Evolutionary conservation across 2,113 vertebrate species (phyloP).

Genomic region (Mormoops blainvillei): DNA sequence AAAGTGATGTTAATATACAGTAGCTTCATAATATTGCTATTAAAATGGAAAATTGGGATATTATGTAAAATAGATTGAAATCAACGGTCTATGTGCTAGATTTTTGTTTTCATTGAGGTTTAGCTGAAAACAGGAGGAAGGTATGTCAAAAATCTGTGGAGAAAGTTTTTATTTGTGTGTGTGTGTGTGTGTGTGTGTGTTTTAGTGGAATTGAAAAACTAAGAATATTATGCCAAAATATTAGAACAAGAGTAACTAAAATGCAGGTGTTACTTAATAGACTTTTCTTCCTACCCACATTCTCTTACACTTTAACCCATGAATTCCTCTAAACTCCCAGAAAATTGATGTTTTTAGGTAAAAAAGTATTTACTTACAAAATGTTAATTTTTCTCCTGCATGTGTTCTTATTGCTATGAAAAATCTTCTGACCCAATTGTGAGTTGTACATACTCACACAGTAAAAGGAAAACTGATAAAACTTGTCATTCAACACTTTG

Average conservation of each 20-base stretch:
- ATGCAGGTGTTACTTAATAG: not conserved
- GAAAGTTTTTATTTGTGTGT: not conserved
- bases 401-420: conserved; percentile 37
- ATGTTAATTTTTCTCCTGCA: not conserved
- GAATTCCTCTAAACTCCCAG: not conserved
- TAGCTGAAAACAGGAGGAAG: not conserved
- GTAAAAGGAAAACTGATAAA: not conserved
- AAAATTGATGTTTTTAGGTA: not conserved
- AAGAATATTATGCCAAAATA: not conserved
- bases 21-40: not conserved
- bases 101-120: not conserved
- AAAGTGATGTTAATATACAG: not conserved
- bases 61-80: not conserved
- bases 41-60: not conserved
- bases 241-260: not conserved
- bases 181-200: not conserved
- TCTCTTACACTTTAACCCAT: not conserved
- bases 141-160: not conserved
- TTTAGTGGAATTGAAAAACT: not conserved
- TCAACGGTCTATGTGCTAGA: not conserved
- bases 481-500: not conserved
- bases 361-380: not conserved
- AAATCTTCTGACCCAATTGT: not conserved
- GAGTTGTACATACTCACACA: not conserved
- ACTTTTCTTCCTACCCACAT: not conserved